These are phyloP conservation scores for Triplophysa yarkandensis DNA, from an alignment of 2,797 vertebrate genomes.

Conservation along the genomic window DNA sequence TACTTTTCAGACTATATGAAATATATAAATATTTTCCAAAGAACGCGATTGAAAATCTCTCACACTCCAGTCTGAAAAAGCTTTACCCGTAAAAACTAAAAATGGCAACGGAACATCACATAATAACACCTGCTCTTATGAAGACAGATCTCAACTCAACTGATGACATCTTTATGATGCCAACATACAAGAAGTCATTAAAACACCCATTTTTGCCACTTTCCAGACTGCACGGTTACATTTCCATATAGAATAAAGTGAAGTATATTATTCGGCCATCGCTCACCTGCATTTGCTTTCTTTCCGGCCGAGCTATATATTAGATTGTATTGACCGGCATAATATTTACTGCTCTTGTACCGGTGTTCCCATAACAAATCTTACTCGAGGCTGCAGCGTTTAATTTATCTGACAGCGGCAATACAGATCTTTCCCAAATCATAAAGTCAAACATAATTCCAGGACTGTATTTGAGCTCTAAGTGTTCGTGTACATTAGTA, in stretches of 20 bases:
- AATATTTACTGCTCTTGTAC: slow-evolving; percentile 70
- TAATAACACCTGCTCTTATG: slow-evolving; percentile 72
- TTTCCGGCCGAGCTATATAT: slow-evolving; percentile 66
- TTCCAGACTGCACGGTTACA: slow-evolving; percentile 67
- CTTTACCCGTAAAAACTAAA: slow-evolving; percentile 75
- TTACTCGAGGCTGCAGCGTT: slow-evolving; percentile 38
- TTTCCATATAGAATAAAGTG: slow-evolving; percentile 80
- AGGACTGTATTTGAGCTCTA: slow-evolving; percentile 19
- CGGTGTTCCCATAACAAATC: slow-evolving; percentile 57
- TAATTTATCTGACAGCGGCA: slow-evolving; percentile 16
- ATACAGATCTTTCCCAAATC: slow-evolving; percentile 36
- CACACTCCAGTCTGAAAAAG: slow-evolving; percentile 57
- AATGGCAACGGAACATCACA: slow-evolving; percentile 77
- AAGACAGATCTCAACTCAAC: slow-evolving; percentile 76
- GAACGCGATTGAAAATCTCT: slow-evolving; percentile 5
- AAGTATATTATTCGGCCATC: slow-evolving; percentile 75
- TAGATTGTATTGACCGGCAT: slow-evolving; percentile 64
- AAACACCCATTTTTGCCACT: slow-evolving; percentile 74
- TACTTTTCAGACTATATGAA: neutral
- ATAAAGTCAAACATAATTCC: slow-evolving; percentile 19
- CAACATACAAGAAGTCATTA: slow-evolving; percentile 80
- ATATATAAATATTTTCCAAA: slow-evolving; percentile 8
- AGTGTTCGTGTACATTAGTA: slow-evolving; percentile 15
- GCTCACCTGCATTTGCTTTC: slow-evolving; percentile 69
- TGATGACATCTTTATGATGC: slow-evolving; percentile 76